A percentile compares a stretch with the other conserved stretches of the same genome.
Evolutionary conservation across 2,113 vertebrate genomes (phyloP).

Genomic region (Dendropsophus ebraccatus): DNA sequence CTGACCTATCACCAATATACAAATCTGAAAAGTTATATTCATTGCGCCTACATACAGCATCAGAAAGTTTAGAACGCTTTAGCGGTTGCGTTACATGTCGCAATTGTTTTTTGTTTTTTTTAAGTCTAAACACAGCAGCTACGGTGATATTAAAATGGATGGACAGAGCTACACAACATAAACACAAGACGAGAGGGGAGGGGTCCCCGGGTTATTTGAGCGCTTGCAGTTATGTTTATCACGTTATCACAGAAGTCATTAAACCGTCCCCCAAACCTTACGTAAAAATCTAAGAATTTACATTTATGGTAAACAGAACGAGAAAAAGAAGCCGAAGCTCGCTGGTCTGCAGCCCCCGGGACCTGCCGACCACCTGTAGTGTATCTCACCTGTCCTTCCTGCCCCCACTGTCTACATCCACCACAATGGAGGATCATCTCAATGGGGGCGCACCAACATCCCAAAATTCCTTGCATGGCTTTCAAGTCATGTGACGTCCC

Average conservation of each 20-base stretch:
- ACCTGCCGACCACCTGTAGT: background rate
- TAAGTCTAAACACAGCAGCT: conserved; percentile 81
- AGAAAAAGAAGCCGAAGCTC: conserved; percentile 3
- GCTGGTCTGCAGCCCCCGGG: background rate
- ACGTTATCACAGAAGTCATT: conserved; percentile 62
- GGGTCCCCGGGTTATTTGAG: conserved; percentile 78
- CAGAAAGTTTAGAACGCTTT: conserved; percentile 76
- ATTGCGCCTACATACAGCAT: conserved; percentile 76
- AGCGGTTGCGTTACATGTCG: conserved; percentile 71
- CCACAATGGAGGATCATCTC: background rate
- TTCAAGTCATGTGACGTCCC: background rate
- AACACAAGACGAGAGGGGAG: conserved; percentile 82
- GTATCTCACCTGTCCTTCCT: background rate
- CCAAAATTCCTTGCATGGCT: background rate
- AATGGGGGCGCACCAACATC: background rate
- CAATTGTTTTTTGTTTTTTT: conserved; percentile 61
- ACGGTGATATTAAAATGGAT: conserved; percentile 77
- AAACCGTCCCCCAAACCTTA: conserved; percentile 69
- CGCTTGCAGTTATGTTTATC: conserved; percentile 76
- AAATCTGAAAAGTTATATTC: conserved; percentile 76
- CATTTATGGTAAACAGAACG: conserved; percentile 47
- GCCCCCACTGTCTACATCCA: background rate
- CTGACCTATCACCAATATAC: conserved; percentile 82
- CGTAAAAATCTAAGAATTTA: conserved; percentile 78
- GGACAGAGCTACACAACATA: conserved; percentile 85